A percentile compares a stretch with the other conserved stretches of the same genome.
phyloP scores from a whole-genome alignment of 1,140 invertebrate species.

The Drosophila lacteicornis region DNA sequence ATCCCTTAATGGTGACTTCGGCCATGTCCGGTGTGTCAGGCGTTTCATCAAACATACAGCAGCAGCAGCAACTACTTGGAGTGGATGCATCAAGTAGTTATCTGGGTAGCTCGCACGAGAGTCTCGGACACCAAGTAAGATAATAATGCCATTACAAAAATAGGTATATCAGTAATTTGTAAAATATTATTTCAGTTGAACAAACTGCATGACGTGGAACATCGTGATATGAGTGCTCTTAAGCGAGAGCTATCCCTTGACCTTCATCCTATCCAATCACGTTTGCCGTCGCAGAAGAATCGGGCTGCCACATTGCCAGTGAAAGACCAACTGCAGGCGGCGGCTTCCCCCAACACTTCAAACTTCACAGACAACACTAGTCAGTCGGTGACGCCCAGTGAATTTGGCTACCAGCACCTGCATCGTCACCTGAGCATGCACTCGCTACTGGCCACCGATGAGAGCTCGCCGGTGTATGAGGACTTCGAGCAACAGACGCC shows the following conservation, averaged over 20 bases:
- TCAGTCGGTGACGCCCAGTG: slow-evolving; percentile 84
- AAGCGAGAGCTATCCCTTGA: slow-evolving; percentile 82
- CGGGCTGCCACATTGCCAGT: slow-evolving; percentile 60
- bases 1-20: slow-evolving; percentile 76
- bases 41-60: slow-evolving; percentile 74
- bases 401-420: slow-evolving; percentile 83
- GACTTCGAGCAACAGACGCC: slow-evolving; percentile 81
- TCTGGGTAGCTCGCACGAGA: slow-evolving; percentile 76
- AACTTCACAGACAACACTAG: slow-evolving; percentile 84
- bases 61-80: slow-evolving; percentile 66
- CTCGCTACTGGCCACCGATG: slow-evolving; percentile 78
- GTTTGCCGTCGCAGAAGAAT: slow-evolving; percentile 53
- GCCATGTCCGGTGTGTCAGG: slow-evolving; percentile 76
- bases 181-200: slow-evolving; percentile 51
- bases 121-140: slow-evolving; percentile 74
- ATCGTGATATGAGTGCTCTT: slow-evolving; percentile 79
- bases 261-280: slow-evolving; percentile 61
- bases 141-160: background rate
- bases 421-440: slow-evolving; percentile 82
- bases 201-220: slow-evolving; percentile 57
- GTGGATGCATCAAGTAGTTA: slow-evolving; percentile 66
- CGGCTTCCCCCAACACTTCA: slow-evolving; percentile 81
- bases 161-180: background rate
- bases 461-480: slow-evolving; percentile 78
- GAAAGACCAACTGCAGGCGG: slow-evolving; percentile 64